A percentile compares a stretch with the other conserved stretches of the same genome.
phyloP scores from a whole-genome alignment of 2,797 vertebrate species.

The Linurgus olivaceus region DNA sequence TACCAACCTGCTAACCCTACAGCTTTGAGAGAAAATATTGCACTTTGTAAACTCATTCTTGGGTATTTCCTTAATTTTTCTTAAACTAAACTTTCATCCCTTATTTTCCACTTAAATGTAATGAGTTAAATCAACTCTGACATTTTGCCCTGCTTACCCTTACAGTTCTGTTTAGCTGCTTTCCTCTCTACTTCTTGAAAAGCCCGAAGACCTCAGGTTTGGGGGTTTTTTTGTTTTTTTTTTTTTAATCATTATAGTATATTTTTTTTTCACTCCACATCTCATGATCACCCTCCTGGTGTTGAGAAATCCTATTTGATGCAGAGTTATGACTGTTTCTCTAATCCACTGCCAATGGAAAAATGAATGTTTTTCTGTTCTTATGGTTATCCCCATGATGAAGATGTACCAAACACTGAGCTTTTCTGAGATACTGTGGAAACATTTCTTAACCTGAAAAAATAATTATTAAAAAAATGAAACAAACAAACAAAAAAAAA shows the following conservation, averaged over 20 bases:
- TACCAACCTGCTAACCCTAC: constrained; percentile 85
- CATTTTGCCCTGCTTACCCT: constrained; percentile 70
- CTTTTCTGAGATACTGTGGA: not conserved
- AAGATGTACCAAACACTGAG: not conserved
- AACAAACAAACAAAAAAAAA: rapidly evolving
- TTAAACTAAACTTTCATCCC: constrained; percentile 77
- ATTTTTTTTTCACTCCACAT: constrained; percentile 13
- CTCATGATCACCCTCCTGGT: not conserved
- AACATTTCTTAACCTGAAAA: not conserved
- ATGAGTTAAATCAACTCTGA: constrained; percentile 74
- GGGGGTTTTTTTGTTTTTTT: not conserved
- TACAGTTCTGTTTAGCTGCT: constrained; percentile 74
- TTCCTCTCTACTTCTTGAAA: constrained; percentile 83
- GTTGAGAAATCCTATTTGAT: not conserved
- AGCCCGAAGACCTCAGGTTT: constrained; percentile 60
- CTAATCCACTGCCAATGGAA: not conserved
- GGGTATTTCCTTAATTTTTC: constrained; percentile 90
- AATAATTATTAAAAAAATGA: rapidly evolving
- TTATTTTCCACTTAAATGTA: constrained; percentile 77
- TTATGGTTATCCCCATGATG: not conserved
- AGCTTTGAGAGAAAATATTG: constrained; percentile 82
- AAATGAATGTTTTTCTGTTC: not conserved
- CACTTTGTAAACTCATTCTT: constrained; percentile 76
- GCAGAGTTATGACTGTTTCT: not conserved
- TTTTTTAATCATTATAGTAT: constrained; percentile 56